Evolutionary conservation across 2,888 invertebrate species (phyloP).

Genomic region (Oxyscelio sp.): DNA sequence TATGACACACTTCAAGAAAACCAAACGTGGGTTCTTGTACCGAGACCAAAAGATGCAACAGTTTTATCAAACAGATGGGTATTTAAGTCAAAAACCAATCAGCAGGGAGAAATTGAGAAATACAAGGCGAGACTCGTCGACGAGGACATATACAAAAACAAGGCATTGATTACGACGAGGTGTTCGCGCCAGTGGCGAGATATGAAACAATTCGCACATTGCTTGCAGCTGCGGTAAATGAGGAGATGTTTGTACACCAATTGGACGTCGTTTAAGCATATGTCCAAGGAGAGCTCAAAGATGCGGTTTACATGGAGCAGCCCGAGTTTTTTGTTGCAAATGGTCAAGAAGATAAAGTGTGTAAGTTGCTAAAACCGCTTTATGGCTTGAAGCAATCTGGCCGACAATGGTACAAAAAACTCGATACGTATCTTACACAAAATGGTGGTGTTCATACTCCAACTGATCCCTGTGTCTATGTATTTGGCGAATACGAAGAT

Average conservation of each 20-base stretch:
- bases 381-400: constrained; percentile 71
- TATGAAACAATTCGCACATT: constrained; percentile 73
- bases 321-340: constrained; percentile 49
- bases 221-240: constrained; percentile 65
- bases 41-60: constrained; percentile 43
- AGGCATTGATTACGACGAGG: constrained; percentile 72
- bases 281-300: constrained; percentile 70
- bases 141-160: constrained; percentile 60
- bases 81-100: constrained; percentile 64
- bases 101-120: constrained; percentile 52
- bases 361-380: constrained; percentile 64
- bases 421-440: constrained; percentile 35
- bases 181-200: constrained; percentile 74
- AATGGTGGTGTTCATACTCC: constrained; percentile 17
- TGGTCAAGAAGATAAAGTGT: constrained; percentile 60
- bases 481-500: constrained; percentile 27
- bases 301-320: constrained; percentile 69
- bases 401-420: constrained; percentile 54
- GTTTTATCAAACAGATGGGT: constrained; percentile 67
- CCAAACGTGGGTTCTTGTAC: constrained; percentile 67
- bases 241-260: constrained; percentile 74
- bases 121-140: constrained; percentile 75
- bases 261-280: constrained; percentile 74
- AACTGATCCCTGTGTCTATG: constrained; percentile 71
- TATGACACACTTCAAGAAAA: constrained; percentile 67